Conservation (phyloP, 2,888 invertebrate species). For the Ophonus ardosiacus region DNA sequence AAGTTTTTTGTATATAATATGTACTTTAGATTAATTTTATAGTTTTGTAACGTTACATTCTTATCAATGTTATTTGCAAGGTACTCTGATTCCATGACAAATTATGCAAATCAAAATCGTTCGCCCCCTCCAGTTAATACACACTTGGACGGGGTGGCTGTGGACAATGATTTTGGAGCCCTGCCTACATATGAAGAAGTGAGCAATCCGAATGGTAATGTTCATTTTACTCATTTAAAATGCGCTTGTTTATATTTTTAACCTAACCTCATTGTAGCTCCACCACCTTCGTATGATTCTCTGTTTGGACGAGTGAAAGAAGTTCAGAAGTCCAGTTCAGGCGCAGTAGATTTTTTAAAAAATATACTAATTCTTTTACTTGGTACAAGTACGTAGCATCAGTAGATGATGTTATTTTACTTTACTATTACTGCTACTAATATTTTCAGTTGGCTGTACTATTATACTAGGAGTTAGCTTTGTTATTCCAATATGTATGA, state of each 20-base stretch:
- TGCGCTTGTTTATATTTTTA: neutral
- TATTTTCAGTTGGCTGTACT: slow-evolving; percentile 81
- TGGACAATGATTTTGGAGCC: slow-evolving; percentile 73
- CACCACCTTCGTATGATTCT: slow-evolving; percentile 84
- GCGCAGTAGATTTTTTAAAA: slow-evolving; percentile 80
- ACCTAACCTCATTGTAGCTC: slow-evolving; percentile 74
- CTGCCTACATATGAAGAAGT: slow-evolving; percentile 82
- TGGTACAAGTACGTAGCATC: slow-evolving; percentile 79
- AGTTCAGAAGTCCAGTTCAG: slow-evolving; percentile 80
- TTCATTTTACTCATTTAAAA: slow-evolving; percentile 46
- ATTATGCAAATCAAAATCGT: slow-evolving; percentile 66
- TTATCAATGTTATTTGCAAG: slow-evolving; percentile 43
- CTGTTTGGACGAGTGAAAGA: slow-evolving; percentile 81
- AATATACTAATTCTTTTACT: slow-evolving; percentile 80
- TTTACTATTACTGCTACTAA: slow-evolving; percentile 1
- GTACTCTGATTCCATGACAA: slow-evolving; percentile 67
- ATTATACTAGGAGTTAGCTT: slow-evolving; percentile 81
- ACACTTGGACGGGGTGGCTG: slow-evolving; percentile 67
- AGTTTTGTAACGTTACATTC: neutral
- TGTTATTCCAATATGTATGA: slow-evolving; percentile 83
- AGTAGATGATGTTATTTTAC: neutral
- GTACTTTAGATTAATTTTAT: slow-evolving; percentile 9
- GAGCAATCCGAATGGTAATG: slow-evolving; percentile 79
- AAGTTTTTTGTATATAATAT: slow-evolving; percentile 17
- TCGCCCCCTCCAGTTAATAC: slow-evolving; percentile 69